Percentiles rank a stretch among this genome's conserved stretches.
Conservation (phyloP, 2,888 invertebrate genomes). For the Masnerella sp. region DNA sequence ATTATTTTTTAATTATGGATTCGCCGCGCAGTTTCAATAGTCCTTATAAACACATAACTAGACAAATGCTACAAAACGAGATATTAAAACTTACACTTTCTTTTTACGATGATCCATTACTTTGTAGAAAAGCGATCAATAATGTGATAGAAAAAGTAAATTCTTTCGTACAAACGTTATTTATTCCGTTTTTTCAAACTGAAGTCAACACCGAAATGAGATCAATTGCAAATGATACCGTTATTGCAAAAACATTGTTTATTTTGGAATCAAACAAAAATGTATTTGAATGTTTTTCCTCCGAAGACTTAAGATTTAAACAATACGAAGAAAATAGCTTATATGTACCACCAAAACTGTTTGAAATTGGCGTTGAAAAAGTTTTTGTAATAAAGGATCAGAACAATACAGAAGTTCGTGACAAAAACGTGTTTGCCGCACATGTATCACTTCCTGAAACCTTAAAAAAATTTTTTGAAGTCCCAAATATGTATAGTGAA, state of each 20-base stretch:
- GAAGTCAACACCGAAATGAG: neutral
- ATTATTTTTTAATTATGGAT: neutral
- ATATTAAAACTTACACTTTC: slow-evolving; percentile 3
- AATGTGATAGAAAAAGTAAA: neutral
- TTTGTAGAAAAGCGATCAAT: neutral
- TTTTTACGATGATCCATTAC: neutral
- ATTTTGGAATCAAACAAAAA: neutral
- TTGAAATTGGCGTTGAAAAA: neutral
- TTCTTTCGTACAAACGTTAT: neutral
- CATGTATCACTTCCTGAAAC: neutral
- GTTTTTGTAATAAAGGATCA: neutral
- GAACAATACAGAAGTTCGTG: neutral
- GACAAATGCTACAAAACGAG: neutral
- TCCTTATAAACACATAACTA: neutral
- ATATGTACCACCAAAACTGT: slow-evolving; percentile 1
- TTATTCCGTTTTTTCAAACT: slow-evolving; percentile 5
- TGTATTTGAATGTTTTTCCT: neutral
- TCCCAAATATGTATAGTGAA: neutral
- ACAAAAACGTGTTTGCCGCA: neutral
- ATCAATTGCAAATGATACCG: neutral
- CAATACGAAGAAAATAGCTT: neutral
- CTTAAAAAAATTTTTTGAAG: neutral
- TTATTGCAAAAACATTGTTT: neutral
- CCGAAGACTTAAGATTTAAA: neutral
- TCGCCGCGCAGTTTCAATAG: neutral